phyloP scores from a whole-genome alignment of 2,888 invertebrate genomes.

The Leuctra nigra region DNA sequence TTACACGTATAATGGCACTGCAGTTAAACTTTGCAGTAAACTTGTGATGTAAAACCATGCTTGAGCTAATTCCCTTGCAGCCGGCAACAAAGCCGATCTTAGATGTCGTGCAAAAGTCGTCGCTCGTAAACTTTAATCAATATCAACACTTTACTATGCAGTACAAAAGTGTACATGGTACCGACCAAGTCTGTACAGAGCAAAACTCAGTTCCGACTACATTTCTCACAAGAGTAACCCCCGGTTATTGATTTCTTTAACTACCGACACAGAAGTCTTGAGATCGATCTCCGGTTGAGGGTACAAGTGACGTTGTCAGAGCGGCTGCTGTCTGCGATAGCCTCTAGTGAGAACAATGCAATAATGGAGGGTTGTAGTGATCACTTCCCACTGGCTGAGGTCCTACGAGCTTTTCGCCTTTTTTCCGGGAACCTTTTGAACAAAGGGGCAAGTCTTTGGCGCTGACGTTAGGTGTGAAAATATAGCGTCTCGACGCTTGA shows the following conservation, averaged over 20 bases:
- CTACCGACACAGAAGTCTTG: no score
- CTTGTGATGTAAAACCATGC: no score
- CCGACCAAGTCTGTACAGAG: neutral
- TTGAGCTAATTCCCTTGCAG: no score
- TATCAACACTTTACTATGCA: neutral
- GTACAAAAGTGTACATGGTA: constrained; percentile 2
- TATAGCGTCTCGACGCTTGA: neutral
- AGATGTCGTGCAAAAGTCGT: no score
- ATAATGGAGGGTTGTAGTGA: neutral
- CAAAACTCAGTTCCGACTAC: no score
- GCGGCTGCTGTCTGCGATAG: no score
- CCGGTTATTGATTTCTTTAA: no score
- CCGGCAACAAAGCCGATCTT: no score
- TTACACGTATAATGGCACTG: no score
- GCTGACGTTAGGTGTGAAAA: neutral
- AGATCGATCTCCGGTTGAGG: constrained; percentile 5
- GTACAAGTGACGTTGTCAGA: neutral
- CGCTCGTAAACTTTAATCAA: neutral
- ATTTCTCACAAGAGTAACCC: no score
- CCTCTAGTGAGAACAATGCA: constrained; percentile 6
- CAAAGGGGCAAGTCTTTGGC: neutral
- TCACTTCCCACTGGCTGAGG: no score
- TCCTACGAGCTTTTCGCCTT: neutral
- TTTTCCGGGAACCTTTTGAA: neutral
- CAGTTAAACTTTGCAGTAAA: no score